A percentile compares a stretch with the other conserved stretches of the same genome.
These are phyloP conservation scores for Nansenia antarctica DNA, from an alignment of 2,113 vertebrate genomes.

Conservation along the genomic window DNA sequence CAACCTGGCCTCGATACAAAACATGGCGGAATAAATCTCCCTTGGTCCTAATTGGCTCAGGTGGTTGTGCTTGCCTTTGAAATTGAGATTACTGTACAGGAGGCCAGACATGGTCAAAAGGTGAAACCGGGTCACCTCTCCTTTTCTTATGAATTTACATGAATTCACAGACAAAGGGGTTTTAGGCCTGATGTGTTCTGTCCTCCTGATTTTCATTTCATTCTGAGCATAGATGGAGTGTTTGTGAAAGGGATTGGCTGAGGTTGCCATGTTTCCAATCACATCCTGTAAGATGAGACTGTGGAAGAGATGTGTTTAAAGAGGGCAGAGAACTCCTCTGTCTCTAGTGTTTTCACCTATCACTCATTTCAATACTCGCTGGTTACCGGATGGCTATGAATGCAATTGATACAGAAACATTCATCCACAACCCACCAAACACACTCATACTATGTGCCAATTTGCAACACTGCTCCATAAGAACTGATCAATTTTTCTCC, in stretches of 20 bases:
- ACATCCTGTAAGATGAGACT: conserved; percentile 11
- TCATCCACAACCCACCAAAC: too few species aligned
- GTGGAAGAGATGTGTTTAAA: not conserved
- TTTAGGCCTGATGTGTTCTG: conserved; percentile 13
- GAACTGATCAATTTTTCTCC: too few species aligned
- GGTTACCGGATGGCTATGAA: too few species aligned
- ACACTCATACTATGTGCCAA: too few species aligned
- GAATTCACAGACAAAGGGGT: conserved; percentile 39
- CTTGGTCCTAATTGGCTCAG: conserved; percentile 72
- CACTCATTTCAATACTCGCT: too few species aligned
- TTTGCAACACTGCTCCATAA: too few species aligned
- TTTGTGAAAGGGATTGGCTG: not conserved
- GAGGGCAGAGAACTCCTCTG: too few species aligned
- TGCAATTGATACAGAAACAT: too few species aligned
- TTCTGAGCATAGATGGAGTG: not conserved
- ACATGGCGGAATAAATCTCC: conserved; percentile 56
- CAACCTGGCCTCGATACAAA: conserved; percentile 54
- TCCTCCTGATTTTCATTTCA: conserved; percentile 13
- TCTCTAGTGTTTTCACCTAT: not conserved
- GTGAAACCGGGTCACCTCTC: conserved; percentile 50
- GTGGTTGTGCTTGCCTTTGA: conserved; percentile 72
- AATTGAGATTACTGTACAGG: conserved; percentile 73
- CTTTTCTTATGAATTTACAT: conserved; percentile 62
- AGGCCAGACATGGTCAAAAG: conserved; percentile 63
- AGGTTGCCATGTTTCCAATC: not conserved